phyloP scores from a whole-genome alignment of 2,797 vertebrate species.

The Phoebastria nigripes region DNA sequence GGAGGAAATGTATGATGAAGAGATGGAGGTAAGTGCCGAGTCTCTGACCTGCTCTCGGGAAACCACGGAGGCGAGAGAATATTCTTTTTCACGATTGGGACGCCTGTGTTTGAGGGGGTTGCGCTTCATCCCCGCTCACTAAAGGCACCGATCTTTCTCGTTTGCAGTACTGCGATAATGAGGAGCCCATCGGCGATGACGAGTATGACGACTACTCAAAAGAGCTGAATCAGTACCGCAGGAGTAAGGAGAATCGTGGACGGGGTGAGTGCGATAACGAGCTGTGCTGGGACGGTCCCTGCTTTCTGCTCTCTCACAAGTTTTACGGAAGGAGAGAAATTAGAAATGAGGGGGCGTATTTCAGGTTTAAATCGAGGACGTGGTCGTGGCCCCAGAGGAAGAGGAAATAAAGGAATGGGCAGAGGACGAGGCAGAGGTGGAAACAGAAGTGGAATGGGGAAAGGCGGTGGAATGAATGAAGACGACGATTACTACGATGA shows the following conservation, averaged over 20 bases:
- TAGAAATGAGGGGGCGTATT: rapidly evolving
- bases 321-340: not conserved
- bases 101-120: not conserved
- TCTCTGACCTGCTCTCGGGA: not conserved
- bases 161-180: slow-evolving; percentile 80
- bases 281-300: not conserved
- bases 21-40: slow-evolving; percentile 82
- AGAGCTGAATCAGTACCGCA: slow-evolving; percentile 87
- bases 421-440: slow-evolving; percentile 74
- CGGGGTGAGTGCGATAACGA: slow-evolving; percentile 65
- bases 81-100: not conserved
- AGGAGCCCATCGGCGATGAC: slow-evolving; percentile 85
- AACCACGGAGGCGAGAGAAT: not conserved
- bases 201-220: slow-evolving; percentile 92
- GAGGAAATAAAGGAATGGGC: slow-evolving; percentile 73
- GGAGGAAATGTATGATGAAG: slow-evolving; percentile 84
- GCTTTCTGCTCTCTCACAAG: rapidly evolving
- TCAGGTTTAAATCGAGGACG: slow-evolving; percentile 77
- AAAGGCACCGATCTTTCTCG: not conserved
- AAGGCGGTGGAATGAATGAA: slow-evolving; percentile 80
- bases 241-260: slow-evolving; percentile 81
- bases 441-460: slow-evolving; percentile 71
- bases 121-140: rapidly evolving
- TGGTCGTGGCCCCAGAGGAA: slow-evolving; percentile 72
- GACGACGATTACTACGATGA: slow-evolving; percentile 90